These are phyloP conservation scores for Hypselothyrea guttata DNA, from an alignment of 2,888 invertebrate species.

Conservation along the genomic window DNA sequence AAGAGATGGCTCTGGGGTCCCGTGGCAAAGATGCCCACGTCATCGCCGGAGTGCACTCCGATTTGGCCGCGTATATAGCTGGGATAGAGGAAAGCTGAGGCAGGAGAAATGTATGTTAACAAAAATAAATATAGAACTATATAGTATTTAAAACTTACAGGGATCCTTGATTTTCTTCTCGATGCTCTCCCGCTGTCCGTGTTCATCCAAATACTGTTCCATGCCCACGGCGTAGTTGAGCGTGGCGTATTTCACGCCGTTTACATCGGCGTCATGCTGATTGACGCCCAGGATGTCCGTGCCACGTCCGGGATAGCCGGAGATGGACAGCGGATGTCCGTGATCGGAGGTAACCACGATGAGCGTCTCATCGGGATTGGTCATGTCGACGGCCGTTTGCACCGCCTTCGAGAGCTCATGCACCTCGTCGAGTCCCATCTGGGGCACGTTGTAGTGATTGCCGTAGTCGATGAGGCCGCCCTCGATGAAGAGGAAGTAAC, in stretches of 20 bases:
- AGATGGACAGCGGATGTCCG: constrained; percentile 89
- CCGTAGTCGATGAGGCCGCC: constrained; percentile 83
- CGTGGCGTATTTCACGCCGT: constrained; percentile 86
- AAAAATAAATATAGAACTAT: too few species aligned
- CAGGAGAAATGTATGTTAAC: too few species aligned
- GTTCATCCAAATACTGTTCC: constrained; percentile 65
- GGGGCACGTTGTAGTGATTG: constrained; percentile 86
- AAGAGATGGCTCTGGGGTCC: constrained; percentile 91
- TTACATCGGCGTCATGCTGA: constrained; percentile 83
- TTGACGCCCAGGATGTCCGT: constrained; percentile 83
- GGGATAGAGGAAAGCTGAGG: constrained; percentile 53
- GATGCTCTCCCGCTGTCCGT: constrained; percentile 61
- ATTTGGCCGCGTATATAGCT: constrained; percentile 85
- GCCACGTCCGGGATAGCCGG: constrained; percentile 86
- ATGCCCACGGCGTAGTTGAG: constrained; percentile 89
- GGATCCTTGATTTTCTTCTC: constrained; percentile 41
- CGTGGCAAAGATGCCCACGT: constrained; percentile 89
- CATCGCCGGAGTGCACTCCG: constrained; percentile 88
- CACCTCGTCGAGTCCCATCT: constrained; percentile 89
- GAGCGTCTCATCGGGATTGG: constrained; percentile 87
- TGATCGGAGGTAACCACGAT: constrained; percentile 92
- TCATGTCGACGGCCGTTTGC: constrained; percentile 84
- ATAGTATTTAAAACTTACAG: constrained; percentile 26
- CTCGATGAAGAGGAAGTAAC: constrained; percentile 89
- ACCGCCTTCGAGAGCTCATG: constrained; percentile 89